Percentiles rank a stretch among this genome's conserved stretches.
phyloP scores from a whole-genome alignment of 2,888 invertebrate species.

The Acholoe squamosa region DNA sequence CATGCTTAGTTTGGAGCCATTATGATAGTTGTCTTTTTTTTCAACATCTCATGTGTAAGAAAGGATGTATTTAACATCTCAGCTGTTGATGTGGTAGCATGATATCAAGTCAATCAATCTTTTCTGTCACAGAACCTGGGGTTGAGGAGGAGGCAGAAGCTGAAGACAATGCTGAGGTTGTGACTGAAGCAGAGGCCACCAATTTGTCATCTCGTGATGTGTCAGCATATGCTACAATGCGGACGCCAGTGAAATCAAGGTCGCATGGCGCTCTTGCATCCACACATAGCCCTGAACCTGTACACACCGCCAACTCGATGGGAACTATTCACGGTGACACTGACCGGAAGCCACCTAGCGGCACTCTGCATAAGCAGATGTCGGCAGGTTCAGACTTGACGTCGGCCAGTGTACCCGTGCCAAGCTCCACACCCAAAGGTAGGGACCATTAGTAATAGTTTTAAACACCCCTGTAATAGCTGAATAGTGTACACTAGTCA shows the following conservation, averaged over 20 bases:
- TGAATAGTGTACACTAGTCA: no score
- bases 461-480: no score
- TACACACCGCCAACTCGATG: constrained; percentile 51
- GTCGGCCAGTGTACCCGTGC: constrained; percentile 26
- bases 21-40: no score
- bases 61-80: no score
- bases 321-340: constrained; percentile 57
- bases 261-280: constrained; percentile 32
- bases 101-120: no score
- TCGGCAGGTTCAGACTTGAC: constrained; percentile 39
- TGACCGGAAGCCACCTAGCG: constrained; percentile 55
- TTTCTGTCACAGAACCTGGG: not conserved
- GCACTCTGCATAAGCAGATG: constrained; percentile 44
- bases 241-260: constrained; percentile 42
- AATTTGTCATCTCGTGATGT: not conserved
- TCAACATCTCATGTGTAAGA: no score
- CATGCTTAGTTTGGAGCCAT: no score
- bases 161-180: not conserved
- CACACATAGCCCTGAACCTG: constrained; percentile 25
- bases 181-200: not conserved
- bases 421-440: constrained; percentile 39
- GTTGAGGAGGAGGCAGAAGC: constrained; percentile 48
- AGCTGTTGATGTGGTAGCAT: no score
- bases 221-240: constrained; percentile 39
- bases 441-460: not conserved